Evolutionary conservation across 1,140 invertebrate genomes (phyloP), one percentile per base, ranked within the genome.

Genomic region (Acromyrmex heyeri): DNA sequence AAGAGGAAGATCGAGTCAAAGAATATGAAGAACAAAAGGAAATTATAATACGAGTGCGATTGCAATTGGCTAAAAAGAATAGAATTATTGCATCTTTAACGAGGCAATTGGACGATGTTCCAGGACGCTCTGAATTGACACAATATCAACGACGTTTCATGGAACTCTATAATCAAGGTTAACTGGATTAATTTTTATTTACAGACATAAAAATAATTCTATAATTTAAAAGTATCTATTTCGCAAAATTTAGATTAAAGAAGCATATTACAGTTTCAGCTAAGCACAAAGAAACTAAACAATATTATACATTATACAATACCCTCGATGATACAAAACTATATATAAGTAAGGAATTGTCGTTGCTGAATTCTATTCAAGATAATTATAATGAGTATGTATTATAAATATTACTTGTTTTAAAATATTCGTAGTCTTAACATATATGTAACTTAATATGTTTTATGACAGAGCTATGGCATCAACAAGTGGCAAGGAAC

Each of bases 291-390:
- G 99, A 99, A 96, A 99, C 99, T 0, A 99, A 99, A 94, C 98
- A 99, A 95, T 99, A 99, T 96, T 99, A 99, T 93, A 99, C 98
- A 44, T 96, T 99, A 75, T 99, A 99, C 94, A 99, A 99, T 95
- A 99, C 98, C 6, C 95, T 99, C n/a, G 97, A 99, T 94, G 99
- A 99, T 95, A 98, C 98, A 5, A 98, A 98, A 94, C 95, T 97
- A 38, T 99, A 99, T 95, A 96, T 99, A 86, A 97, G 97, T 65
- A 99, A 99, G 94, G 99, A 99, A 95, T 96, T 99, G 59, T 97
- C 97, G 27, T 95, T 99, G 59, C 95, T 99, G 7, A 99, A 99
- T 96, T 99, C 99, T 0, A 99, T 99, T 87, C 96, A 98, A 89
- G 98, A 99, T 91, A 99, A 97, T 94, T 99, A 99, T 95, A 97